Base-by-base conservation (phyloP, 1,140 invertebrate genomes). In the Ganaspis sp. region DNA sequence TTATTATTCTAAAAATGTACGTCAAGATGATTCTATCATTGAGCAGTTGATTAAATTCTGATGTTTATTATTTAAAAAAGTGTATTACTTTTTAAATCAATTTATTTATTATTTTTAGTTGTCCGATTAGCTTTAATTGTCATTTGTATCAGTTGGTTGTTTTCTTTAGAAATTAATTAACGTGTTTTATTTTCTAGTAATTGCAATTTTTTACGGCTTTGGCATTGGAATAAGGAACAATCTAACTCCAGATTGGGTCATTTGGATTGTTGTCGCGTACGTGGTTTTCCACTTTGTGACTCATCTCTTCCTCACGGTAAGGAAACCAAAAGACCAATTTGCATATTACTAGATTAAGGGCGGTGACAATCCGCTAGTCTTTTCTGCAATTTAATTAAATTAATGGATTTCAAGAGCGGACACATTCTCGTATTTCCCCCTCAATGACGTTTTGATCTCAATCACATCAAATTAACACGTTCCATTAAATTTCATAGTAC, bases 151-250 rank as follows among this genome's bases (percentile, higher is more conserved):
- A n/a, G n/a, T n/a, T n/a, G n/a, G n/a, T n/a, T n/a, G n/a, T n/a
- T n/a, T n/a, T n/a, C n/a, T n/a, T n/a, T n/a, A n/a, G n/a, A n/a
- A 64, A 64, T 64, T 64, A 26, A 26, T 64, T 12, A 15, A 26
- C 29, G 11, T 64, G 11, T 64, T 86, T 81, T 86, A 86, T 83
- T 85, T 94, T 93, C 23, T 92, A 98, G 97, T 99, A 92, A 94
- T 97, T 8, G 96, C 97, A 71, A 96, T 99, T 82, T 99, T 99
- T 93, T 96, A 99, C 85, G 96, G 97, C 40, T 95, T 97, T 19
- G 94, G 94, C 81, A 91, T 99, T 77, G 58, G 58, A 94, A 93
- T 77, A 97, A 97, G 91, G 96, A 97, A 15, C 94, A 96, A 85
- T 90, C 98, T 64, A 26, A 64, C 58, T 58, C 96, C 97, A 0